Evolutionary conservation across 2,797 vertebrate species (phyloP).

Genomic region (Anniella stebbinsi): DNA sequence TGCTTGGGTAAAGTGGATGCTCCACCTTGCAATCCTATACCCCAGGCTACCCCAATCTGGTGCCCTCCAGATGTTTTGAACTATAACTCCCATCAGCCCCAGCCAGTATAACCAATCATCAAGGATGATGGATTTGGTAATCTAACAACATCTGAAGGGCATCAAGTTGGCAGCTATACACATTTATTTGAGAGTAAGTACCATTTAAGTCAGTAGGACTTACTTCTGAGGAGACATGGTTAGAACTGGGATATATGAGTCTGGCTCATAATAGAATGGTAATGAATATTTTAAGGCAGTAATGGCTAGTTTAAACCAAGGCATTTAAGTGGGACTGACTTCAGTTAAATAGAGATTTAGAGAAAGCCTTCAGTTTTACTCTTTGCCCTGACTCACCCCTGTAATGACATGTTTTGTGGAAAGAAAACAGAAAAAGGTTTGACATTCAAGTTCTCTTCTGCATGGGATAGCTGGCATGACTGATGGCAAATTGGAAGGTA

Average conservation of each 20-base stretch:
- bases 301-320: slow-evolving; percentile 52
- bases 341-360: slow-evolving; percentile 58
- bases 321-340: slow-evolving; percentile 45
- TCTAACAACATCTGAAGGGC: not conserved
- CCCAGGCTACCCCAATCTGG: not conserved
- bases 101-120: too few relatives aligned
- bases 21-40: not conserved
- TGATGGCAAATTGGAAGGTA: slow-evolving; percentile 67
- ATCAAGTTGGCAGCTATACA: not conserved
- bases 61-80: not conserved
- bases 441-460: slow-evolving; percentile 56
- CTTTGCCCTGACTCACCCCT: slow-evolving; percentile 65
- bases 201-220: not conserved
- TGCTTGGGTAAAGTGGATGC: not conserved
- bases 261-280: slow-evolving; percentile 40
- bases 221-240: not conserved
- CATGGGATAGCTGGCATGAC: slow-evolving; percentile 44
- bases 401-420: slow-evolving; percentile 70
- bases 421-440: slow-evolving; percentile 49
- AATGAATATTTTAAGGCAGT: slow-evolving; percentile 53
- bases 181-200: too few relatives aligned
- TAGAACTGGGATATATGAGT: not conserved
- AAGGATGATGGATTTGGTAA: not conserved
- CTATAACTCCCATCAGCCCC: not conserved
- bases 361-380: slow-evolving; percentile 67